These are phyloP conservation scores for Pycnomerus fuliginosus DNA, from an alignment of 2,888 invertebrate species.

Conservation along the genomic window DNA sequence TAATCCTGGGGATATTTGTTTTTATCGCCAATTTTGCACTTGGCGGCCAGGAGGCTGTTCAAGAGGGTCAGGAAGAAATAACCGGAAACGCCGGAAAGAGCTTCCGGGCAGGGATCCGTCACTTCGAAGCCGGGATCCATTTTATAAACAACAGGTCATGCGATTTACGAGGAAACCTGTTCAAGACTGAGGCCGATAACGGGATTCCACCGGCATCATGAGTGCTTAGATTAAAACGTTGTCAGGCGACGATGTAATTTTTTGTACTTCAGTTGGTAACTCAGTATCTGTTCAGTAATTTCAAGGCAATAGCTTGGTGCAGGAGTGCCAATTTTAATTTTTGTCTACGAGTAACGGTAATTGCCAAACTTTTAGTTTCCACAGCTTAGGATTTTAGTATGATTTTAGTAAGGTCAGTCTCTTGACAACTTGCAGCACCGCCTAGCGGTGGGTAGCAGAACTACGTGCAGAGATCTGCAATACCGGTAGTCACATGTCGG, in stretches of 20 bases:
- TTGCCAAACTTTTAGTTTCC: no score
- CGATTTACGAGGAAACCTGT: no score
- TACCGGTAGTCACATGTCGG: no score
- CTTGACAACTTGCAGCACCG: no score
- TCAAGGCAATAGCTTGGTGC: no score
- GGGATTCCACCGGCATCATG: not conserved
- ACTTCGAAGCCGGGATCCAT: not conserved
- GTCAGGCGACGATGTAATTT: not conserved
- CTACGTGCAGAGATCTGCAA: no score
- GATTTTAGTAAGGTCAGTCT: no score
- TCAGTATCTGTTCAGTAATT: not conserved
- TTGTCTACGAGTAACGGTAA: no score
- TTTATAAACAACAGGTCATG: no score
- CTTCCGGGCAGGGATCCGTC: conserved; percentile 21
- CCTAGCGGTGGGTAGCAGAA: no score
- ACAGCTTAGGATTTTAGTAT: no score
- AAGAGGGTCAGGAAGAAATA: conserved; percentile 60
- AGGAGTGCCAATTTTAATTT: no score
- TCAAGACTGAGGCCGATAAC: not conserved
- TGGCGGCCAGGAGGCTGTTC: conserved; percentile 60
- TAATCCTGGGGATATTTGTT: conserved; percentile 36
- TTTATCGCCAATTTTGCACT: conserved; percentile 19
- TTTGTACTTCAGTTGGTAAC: not conserved
- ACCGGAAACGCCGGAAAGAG: conserved; percentile 51
- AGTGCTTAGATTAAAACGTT: not conserved